Conservation (phyloP, 1,140 invertebrate species). For the Lordiphosa clarofinis region DNA sequence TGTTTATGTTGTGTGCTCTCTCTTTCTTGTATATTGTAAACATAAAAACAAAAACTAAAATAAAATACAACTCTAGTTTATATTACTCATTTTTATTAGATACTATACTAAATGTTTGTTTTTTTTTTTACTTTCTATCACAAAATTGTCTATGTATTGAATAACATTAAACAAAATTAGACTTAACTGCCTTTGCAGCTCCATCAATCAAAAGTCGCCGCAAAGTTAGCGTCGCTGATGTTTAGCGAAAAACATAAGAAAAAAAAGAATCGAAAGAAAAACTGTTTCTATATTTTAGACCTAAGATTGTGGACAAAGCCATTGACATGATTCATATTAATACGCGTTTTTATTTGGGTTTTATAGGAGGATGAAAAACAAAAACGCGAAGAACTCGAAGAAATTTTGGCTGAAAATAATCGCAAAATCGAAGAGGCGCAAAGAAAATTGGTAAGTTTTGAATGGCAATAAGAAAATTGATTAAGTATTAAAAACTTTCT, state of each 20-base stretch:
- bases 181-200: slow-evolving; percentile 64
- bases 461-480: neutral
- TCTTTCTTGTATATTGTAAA: slow-evolving; percentile 46
- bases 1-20: slow-evolving; percentile 73
- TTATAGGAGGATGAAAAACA: slow-evolving; percentile 96
- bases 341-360: slow-evolving; percentile 70
- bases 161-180: slow-evolving; percentile 52
- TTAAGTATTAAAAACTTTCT: no score
- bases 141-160: slow-evolving; percentile 66
- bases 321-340: slow-evolving; percentile 48
- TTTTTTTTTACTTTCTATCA: slow-evolving; percentile 59
- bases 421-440: slow-evolving; percentile 98
- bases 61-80: slow-evolving; percentile 22
- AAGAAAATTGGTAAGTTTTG: slow-evolving; percentile 90
- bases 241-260: slow-evolving; percentile 22
- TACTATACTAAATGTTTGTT: slow-evolving; percentile 62
- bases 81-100: slow-evolving; percentile 69
- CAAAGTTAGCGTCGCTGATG: slow-evolving; percentile 59
- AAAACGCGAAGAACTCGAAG: slow-evolving; percentile 96
- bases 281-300: slow-evolving; percentile 62
- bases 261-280: slow-evolving; percentile 23
- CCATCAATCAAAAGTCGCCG: slow-evolving; percentile 37
- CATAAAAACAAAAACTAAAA: slow-evolving; percentile 31
- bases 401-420: slow-evolving; percentile 98
- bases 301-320: slow-evolving; percentile 45